Percentiles rank a stretch among this genome's conserved stretches.
Conservation (phyloP, 2,797 vertebrate genomes). For the Anguilla megastoma region DNA sequence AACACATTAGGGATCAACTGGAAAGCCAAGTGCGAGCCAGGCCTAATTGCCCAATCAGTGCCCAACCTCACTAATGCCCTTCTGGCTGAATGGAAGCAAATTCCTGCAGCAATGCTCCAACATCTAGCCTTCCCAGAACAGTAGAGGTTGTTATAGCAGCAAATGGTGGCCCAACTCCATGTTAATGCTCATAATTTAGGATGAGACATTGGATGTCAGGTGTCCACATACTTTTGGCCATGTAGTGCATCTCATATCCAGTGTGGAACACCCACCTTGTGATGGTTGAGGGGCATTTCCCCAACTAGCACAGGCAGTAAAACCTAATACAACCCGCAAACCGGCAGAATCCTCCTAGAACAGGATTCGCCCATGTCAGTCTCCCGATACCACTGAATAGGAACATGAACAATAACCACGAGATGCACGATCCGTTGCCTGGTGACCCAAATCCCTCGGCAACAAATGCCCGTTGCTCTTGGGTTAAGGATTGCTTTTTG, state of each 20-base stretch:
- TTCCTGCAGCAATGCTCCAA: no score
- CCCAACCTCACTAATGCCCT: no score
- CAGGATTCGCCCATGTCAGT: constrained; percentile 41
- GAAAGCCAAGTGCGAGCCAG: no score
- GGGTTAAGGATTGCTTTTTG: constrained; percentile 36
- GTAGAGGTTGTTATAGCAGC: no score
- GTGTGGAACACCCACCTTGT: background rate
- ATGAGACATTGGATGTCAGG: no score
- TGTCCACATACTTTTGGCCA: no score
- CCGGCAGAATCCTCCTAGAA: constrained; percentile 17
- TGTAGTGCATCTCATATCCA: background rate
- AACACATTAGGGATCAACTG: no score
- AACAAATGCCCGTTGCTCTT: constrained; percentile 39
- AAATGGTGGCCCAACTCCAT: no score
- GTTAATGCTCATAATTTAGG: no score
- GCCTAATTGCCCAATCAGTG: no score
- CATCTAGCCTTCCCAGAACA: no score
- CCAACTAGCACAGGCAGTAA: background rate
- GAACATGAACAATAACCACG: constrained; percentile 46
- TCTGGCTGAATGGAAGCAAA: no score
- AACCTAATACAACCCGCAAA: background rate
- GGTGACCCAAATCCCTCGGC: constrained; percentile 48
- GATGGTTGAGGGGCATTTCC: background rate
- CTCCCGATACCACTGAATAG: constrained; percentile 38
- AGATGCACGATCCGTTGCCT: constrained; percentile 50